Evolutionary conservation across 2,888 invertebrate species (phyloP), one percentile per base, ranked within the genome.

Genomic region (Harpagoxenus sublaevis): DNA sequence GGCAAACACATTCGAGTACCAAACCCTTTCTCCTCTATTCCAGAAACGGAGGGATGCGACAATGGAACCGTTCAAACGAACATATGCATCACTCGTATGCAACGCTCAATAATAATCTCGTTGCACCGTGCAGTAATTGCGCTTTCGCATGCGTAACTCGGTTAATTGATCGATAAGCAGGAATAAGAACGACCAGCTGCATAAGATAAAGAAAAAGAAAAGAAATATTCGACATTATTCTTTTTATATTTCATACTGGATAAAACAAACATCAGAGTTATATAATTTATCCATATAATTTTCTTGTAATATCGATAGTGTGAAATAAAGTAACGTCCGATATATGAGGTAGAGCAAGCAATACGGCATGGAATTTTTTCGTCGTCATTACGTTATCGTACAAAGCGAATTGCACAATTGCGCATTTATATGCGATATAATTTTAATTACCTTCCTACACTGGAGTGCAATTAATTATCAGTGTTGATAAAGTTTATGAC

Each of bases 121-220:
- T 42, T 89, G 89, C 89, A 88, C 89, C 84, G 84, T 82, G 81
- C 84, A 31, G 84, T 90, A 90, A 90, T 90, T 90, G 90, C 90
- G 90, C 90, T 89, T 90, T 90, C 89, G 90, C 90, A 86, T 87
- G 90, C 87, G 78, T 74, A 86, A 70, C 35, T 70, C 57, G 66
- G 83, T 85, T 90, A 90, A 90, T 90, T 90, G 90, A 90, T 90
- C 90, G 86, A 86, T 87, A 82, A 85, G 85, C 45, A 23, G 51
- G 51, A 81, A 81, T 45, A 63, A 45, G 31, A 60, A 48, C 35
- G 60, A 10, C 55, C 12, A 15, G 35, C 8, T 15, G 8, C 10
- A 10, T 60, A 35, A 60, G 48, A 65, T n/a, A 42, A 70, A 45
- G 10, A 23, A 48, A 28, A 28, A 12, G 12, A 18, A 60, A 35